Conservation (phyloP, 2,797 vertebrate genomes). For the Microtus agrestis region DNA sequence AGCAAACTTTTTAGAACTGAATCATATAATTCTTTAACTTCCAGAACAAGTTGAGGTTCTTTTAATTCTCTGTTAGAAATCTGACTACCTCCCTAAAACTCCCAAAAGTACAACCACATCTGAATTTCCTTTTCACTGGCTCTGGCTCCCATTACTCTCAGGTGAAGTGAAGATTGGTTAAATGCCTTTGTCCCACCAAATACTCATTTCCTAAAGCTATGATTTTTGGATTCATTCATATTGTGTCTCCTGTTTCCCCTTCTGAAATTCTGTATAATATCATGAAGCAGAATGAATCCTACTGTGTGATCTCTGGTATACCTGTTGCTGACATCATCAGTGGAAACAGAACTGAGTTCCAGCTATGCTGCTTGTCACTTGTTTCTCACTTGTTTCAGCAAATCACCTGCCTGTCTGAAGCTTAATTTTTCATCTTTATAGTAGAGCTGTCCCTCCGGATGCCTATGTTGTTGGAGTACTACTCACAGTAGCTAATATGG, state of each 20-base stretch:
- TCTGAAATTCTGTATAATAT: neutral
- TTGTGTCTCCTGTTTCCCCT: neutral
- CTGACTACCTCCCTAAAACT: neutral
- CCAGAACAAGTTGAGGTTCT: neutral
- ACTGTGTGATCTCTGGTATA: neutral
- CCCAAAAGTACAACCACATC: neutral
- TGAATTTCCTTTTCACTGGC: neutral
- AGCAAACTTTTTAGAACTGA: neutral
- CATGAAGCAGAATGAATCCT: constrained; percentile 1
- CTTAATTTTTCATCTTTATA: constrained; percentile 5
- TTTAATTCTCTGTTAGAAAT: neutral
- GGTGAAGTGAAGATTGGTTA: neutral
- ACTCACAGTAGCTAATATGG: neutral
- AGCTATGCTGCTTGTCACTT: neutral
- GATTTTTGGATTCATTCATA: neutral
- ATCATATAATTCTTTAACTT: neutral
- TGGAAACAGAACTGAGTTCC: neutral
- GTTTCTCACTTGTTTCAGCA: neutral
- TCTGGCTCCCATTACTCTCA: neutral
- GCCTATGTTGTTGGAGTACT: neutral
- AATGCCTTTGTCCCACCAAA: neutral
- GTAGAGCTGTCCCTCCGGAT: neutral
- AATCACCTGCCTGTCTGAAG: neutral
- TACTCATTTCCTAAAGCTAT: neutral
- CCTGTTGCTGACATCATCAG: neutral